A percentile compares a stretch with the other conserved stretches of the same genome.
Conservation (phyloP, 2,888 invertebrate genomes). For the Brachylomia viminalis region DNA sequence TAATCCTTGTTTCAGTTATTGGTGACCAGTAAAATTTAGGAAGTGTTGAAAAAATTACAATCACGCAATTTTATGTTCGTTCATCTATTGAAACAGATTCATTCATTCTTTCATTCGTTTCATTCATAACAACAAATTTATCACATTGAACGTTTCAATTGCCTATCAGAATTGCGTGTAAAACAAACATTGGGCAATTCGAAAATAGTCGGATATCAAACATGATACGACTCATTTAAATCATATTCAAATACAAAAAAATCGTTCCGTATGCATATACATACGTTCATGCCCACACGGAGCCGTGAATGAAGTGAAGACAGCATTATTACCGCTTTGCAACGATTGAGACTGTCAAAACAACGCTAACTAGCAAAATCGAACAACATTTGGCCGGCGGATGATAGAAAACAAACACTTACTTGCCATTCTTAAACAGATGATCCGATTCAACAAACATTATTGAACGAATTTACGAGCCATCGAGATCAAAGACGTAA, state of each 20-base stretch:
- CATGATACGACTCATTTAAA: conserved; percentile 62
- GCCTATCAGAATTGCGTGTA: conserved; percentile 62
- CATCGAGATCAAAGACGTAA: conserved; percentile 84
- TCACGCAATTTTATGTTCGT: conserved; percentile 46
- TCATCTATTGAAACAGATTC: conserved; percentile 58
- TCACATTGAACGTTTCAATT: conserved; percentile 64
- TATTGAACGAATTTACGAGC: conserved; percentile 85
- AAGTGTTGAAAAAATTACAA: conserved; percentile 51
- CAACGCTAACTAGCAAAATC: conserved; percentile 87
- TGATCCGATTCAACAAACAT: conserved; percentile 86
- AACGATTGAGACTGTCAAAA: conserved; percentile 89
- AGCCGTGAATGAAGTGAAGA: conserved; percentile 79
- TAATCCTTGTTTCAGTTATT: conserved; percentile 43
- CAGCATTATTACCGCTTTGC: conserved; percentile 83
- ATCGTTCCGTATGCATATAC: conserved; percentile 67
- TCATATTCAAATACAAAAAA: conserved; percentile 68
- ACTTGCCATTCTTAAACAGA: conserved; percentile 86
- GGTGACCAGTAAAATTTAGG: conserved; percentile 31
- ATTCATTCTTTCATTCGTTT: conserved; percentile 67
- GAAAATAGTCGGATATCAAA: conserved; percentile 65
- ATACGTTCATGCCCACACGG: conserved; percentile 72
- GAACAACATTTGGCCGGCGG: conserved; percentile 86
- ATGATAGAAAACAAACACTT: conserved; percentile 89
- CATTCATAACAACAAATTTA: conserved; percentile 63
- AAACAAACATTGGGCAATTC: conserved; percentile 64